A percentile compares a stretch with the other conserved stretches of the same genome.
phyloP scores from a whole-genome alignment of 2,797 vertebrate species.

The Austrolebias charrua region DNA sequence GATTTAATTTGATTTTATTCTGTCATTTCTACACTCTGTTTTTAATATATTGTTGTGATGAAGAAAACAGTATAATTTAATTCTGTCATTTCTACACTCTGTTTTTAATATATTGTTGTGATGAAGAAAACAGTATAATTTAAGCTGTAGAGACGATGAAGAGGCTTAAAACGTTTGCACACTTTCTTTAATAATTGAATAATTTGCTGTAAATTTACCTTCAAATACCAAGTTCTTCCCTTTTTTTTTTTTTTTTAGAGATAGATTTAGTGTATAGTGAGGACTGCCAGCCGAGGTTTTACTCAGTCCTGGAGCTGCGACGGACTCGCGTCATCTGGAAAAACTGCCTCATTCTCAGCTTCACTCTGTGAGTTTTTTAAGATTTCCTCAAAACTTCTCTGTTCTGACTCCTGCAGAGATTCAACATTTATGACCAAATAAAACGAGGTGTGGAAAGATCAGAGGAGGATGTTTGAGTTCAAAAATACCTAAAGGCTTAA shows the following conservation, averaged over 20 bases:
- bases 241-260: conserved; percentile 67
- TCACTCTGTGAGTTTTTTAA: conserved; percentile 83
- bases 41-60: no score
- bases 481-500: no score
- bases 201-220: neutral
- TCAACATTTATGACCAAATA: neutral
- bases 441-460: no score
- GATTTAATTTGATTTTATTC: neutral
- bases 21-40: no score
- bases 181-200: neutral
- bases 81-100: no score
- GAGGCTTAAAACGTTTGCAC: no score
- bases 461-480: no score
- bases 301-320: conserved; percentile 77
- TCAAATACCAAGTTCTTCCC: neutral
- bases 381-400: neutral
- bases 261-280: conserved; percentile 71
- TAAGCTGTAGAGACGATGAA: no score
- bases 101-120: no score
- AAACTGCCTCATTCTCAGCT: conserved; percentile 87
- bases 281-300: conserved; percentile 66
- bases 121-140: no score
- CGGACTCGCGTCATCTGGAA: conserved; percentile 84
- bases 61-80: no score
- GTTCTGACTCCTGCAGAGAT: neutral